Base-by-base conservation (phyloP, 2,888 invertebrate genomes). In the Macrosiphum euphorbiae region DNA sequence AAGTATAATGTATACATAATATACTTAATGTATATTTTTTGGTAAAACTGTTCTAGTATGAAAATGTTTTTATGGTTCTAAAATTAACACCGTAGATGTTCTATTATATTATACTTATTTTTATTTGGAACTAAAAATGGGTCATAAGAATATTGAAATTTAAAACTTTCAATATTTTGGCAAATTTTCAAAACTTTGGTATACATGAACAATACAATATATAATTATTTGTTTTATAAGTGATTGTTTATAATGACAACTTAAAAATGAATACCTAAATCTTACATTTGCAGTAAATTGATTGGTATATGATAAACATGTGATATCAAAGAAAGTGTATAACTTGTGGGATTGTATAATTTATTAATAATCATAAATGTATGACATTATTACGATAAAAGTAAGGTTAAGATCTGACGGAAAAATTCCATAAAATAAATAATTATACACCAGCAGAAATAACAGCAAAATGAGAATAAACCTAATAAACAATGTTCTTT, bases 131-230 rank as follows among this genome's bases (percentile, higher is more conserved):
- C 84, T 52, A 52, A 55, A 84, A 91, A 55, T 85, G 4, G 55
- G 41, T 85, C 84, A 91, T 85, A 91, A 58, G 41, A 28, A 91
- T 91, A 91, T 91, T 91, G 55, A 55, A 85, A 91, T 44, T 85
- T 20, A 85, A 91, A 91, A 85, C 84, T 91, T 85, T 41, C 52
- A 85, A 91, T 91, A 91, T 85, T 91, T 85, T 91, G 91, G 84
- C 91, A 91, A 91, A 52, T 44, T 10, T 52, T 26, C 90, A 90
- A 90, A 8, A 35, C 55, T 84, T 52, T 28, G 24, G 35, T 78
- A 35, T 7, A 7, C n/a, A n/a, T n/a, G n/a, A 67, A 67, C n/a
- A 67, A 67, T 16, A 67, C n/a, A n/a, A n/a, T 1, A 5, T 67
- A 4, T 16, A n/a, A 67, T 13, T n/a, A 67, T 67, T 35, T 35